Evolutionary conservation across 2,113 vertebrate species (phyloP).

Genomic region (Colius striatus): DNA sequence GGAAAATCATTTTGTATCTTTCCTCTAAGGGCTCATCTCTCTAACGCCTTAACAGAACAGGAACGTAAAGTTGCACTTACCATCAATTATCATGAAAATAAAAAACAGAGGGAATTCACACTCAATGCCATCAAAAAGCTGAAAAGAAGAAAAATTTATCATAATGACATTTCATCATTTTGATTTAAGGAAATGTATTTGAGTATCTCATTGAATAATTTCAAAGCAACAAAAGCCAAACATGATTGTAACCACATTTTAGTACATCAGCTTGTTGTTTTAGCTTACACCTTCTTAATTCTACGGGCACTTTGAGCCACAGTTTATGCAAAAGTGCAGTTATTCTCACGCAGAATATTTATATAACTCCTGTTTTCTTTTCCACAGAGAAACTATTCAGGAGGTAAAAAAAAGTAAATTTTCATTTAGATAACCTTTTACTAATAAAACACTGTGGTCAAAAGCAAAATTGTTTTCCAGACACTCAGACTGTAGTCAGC

Average conservation of each 20-base stretch:
- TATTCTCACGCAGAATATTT: neutral
- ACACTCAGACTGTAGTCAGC: conserved; percentile 51
- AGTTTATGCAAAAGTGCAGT: too few species aligned
- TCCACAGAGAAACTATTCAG: neutral
- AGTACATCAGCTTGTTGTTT: neutral
- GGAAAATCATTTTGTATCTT: neutral
- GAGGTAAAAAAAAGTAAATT: neutral
- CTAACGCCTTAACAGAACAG: neutral
- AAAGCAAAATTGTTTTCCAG: conserved; percentile 41
- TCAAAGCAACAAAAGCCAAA: neutral
- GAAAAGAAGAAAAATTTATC: conserved; percentile 65
- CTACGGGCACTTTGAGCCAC: neutral
- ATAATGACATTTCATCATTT: neutral
- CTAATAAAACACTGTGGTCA: conserved; percentile 29
- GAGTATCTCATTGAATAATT: neutral
- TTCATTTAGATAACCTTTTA: conserved; percentile 37
- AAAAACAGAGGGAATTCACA: conserved; percentile 99
- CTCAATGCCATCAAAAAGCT: conserved; percentile 98
- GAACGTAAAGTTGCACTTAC: conserved; percentile 80
- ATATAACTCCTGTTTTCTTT: neutral
- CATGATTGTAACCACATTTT: neutral
- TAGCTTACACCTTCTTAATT: neutral
- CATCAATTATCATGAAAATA: conserved; percentile 99
- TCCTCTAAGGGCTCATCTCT: neutral
- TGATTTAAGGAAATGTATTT: neutral